Evolutionary conservation across 2,113 vertebrate genomes (phyloP).

Genomic region (Scomber japonicus): DNA sequence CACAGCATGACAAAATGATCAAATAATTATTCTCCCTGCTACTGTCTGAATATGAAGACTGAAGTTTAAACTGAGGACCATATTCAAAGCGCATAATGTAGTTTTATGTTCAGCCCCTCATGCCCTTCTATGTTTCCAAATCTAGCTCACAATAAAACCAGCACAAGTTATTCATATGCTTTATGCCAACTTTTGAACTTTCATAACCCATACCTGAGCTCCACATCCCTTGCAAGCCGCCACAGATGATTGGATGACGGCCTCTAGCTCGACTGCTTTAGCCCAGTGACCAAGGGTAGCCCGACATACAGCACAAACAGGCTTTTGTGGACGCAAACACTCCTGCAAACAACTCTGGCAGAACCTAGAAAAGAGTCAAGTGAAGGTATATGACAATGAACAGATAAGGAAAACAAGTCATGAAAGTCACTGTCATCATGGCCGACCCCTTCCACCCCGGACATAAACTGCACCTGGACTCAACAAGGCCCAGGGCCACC

Average conservation of each 20-base stretch:
- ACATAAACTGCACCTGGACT: too few relatives aligned
- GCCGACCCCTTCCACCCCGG: too few relatives aligned
- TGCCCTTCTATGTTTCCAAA: background rate
- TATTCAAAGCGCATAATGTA: background rate
- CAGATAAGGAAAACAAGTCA: background rate
- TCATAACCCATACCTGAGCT: slow-evolving; percentile 85
- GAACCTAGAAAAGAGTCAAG: slow-evolving; percentile 85
- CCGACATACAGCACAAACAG: slow-evolving; percentile 95
- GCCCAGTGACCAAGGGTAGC: slow-evolving; percentile 85
- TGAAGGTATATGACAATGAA: background rate
- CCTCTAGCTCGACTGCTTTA: slow-evolving; percentile 89
- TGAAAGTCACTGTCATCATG: too few relatives aligned
- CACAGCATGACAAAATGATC: background rate
- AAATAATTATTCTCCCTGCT: background rate
- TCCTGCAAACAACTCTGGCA: slow-evolving; percentile 95
- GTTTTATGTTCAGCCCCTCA: background rate
- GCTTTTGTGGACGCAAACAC: slow-evolving; percentile 94
- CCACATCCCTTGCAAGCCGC: slow-evolving; percentile 94
- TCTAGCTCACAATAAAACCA: background rate
- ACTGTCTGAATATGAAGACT: background rate
- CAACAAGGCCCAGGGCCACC: too few relatives aligned
- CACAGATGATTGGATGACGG: slow-evolving; percentile 89
- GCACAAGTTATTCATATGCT: background rate
- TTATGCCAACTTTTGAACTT: background rate
- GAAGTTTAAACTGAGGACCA: background rate